Evolutionary conservation across 2,888 invertebrate genomes (phyloP).

Genomic region (Patella ulyssiponensis): DNA sequence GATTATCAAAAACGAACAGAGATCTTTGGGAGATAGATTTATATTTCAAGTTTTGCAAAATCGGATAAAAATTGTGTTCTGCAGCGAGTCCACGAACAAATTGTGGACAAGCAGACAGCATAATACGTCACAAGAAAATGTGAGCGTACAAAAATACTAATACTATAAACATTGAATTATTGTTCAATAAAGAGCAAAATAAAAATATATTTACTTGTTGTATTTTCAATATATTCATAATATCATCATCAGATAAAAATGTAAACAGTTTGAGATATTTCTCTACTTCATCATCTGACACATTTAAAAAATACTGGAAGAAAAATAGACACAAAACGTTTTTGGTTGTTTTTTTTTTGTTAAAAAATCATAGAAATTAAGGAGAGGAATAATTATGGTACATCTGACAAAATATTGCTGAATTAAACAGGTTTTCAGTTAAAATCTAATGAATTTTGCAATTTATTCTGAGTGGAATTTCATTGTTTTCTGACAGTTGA

Average conservation of each 20-base stretch:
- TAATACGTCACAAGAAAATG: no score
- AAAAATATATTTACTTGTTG: constrained; percentile 75
- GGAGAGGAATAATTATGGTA: no score
- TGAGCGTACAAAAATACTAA: not conserved
- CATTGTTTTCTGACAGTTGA: no score
- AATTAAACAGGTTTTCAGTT: not conserved
- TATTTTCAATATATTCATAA: constrained; percentile 81
- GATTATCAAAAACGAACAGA: no score
- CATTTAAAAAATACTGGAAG: constrained; percentile 83
- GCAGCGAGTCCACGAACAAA: no score
- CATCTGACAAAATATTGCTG: not conserved
- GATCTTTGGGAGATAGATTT: no score
- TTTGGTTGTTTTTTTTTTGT: no score
- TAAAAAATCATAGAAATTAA: no score
- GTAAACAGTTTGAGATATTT: constrained; percentile 87
- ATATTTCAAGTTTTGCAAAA: no score
- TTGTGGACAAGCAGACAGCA: no score
- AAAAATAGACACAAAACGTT: constrained; percentile 25
- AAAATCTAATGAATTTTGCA: not conserved
- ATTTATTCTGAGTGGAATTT: not conserved
- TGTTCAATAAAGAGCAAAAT: not conserved
- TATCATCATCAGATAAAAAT: constrained; percentile 81
- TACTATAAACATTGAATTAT: not conserved
- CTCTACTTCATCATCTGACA: constrained; percentile 87
- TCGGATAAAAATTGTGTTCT: no score